phyloP scores from a whole-genome alignment of 2,888 invertebrate species.

The Ernsta delagoae region DNA sequence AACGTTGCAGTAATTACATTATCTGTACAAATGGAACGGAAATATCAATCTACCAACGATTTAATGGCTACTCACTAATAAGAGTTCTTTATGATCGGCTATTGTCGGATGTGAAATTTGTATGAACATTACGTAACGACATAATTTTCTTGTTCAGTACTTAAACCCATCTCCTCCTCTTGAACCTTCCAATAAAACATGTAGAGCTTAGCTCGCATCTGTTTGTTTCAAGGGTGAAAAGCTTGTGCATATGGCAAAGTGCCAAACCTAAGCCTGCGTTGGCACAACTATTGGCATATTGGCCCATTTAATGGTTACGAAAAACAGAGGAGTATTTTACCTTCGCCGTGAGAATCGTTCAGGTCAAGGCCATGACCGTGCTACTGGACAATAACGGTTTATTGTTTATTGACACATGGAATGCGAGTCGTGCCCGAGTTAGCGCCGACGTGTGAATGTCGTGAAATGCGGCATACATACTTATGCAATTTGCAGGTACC shows the following conservation, averaged over 20 bases:
- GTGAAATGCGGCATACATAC: too few relatives aligned
- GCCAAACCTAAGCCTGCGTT: neutral
- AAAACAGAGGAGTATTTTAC: neutral
- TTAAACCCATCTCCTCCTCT: neutral
- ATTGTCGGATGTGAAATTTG: too few relatives aligned
- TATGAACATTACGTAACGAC: too few relatives aligned
- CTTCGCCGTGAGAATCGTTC: neutral
- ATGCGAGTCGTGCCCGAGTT: neutral
- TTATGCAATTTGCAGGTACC: too few relatives aligned
- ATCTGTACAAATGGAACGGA: too few relatives aligned
- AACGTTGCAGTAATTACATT: too few relatives aligned
- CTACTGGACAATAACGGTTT: neutral
- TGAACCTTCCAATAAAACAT: neutral
- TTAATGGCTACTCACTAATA: too few relatives aligned
- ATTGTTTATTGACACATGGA: neutral
- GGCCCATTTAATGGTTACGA: neutral
- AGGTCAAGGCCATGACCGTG: constrained; percentile 4
- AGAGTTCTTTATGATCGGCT: too few relatives aligned
- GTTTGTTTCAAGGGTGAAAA: neutral
- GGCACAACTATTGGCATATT: neutral
- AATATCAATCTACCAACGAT: too few relatives aligned
- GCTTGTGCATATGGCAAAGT: neutral
- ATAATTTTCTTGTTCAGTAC: too few relatives aligned
- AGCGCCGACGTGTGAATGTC: too few relatives aligned
- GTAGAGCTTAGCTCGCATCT: neutral